Evolutionary conservation across 1,140 invertebrate species (phyloP).

Genomic region (Brachionus angularis): DNA sequence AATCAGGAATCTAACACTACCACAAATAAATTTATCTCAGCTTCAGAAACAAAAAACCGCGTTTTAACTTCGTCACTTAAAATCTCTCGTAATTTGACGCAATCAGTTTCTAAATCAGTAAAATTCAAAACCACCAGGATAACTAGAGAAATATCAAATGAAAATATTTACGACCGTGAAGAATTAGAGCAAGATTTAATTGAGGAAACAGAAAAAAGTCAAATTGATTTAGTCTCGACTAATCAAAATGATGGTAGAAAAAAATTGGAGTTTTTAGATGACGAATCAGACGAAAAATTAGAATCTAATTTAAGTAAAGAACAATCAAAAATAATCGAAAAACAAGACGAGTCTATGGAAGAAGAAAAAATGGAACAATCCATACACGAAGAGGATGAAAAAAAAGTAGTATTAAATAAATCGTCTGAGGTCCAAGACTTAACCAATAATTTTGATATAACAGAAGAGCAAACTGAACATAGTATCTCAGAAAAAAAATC

Average conservation of each 20-base stretch:
- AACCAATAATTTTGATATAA: no score
- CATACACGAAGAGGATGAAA: no score
- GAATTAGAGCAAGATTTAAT: neutral
- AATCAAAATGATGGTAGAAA: neutral
- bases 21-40: no score
- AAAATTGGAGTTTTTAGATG: no score
- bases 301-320: neutral
- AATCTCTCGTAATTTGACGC: neutral
- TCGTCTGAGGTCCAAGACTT: no score
- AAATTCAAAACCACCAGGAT: constrained; percentile 1
- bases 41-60: neutral
- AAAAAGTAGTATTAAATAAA: no score
- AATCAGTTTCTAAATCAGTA: neutral
- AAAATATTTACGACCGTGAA: constrained; percentile 7
- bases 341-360: neutral
- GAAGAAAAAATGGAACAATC: constrained; percentile 26
- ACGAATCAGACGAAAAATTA: neutral
- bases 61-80: constrained; percentile 10
- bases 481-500: no score
- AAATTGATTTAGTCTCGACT: neutral
- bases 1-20: neutral
- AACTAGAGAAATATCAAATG: neutral
- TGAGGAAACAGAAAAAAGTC: neutral
- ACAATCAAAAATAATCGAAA: constrained; percentile 4
- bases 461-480: no score